Evolutionary conservation across 2,888 invertebrate genomes (phyloP).

Genomic region (Nasonia oneida): DNA sequence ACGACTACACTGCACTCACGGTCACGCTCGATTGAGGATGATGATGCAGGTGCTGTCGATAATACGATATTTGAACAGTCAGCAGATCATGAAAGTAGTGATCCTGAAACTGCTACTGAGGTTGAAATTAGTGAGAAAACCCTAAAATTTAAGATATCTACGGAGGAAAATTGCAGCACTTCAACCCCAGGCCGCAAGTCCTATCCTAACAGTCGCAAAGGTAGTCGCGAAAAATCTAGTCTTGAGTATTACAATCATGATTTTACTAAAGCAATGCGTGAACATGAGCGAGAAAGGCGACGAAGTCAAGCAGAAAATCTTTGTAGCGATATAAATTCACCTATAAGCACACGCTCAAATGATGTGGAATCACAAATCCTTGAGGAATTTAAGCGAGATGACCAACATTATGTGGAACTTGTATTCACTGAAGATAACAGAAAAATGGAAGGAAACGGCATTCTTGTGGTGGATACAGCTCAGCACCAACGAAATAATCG

Average conservation of each 20-base stretch:
- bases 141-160: constrained; percentile 88
- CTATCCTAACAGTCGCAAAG: constrained; percentile 86
- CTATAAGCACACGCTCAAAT: constrained; percentile 73
- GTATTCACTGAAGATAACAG: constrained; percentile 47
- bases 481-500: constrained; percentile 65
- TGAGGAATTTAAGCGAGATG: constrained; percentile 73
- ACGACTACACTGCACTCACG: constrained; percentile 76
- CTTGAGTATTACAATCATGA: constrained; percentile 78
- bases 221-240: constrained; percentile 83
- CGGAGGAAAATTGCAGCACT: constrained; percentile 82
- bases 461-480: constrained; percentile 64
- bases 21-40: constrained; percentile 76
- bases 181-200: constrained; percentile 81
- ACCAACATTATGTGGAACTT: constrained; percentile 58
- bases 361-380: constrained; percentile 74
- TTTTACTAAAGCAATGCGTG: constrained; percentile 79
- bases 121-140: constrained; percentile 88
- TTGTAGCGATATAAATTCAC: constrained; percentile 74
- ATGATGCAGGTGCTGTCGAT: constrained; percentile 73
- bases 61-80: constrained; percentile 79
- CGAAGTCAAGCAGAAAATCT: constrained; percentile 73
- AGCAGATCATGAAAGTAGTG: constrained; percentile 80
- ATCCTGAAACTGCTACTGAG: constrained; percentile 86
- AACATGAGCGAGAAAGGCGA: constrained; percentile 78
- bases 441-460: constrained; percentile 69